These are phyloP conservation scores for Ornithoptera alexandrae DNA, from an alignment of 2,888 invertebrate species.

Conservation along the genomic window DNA sequence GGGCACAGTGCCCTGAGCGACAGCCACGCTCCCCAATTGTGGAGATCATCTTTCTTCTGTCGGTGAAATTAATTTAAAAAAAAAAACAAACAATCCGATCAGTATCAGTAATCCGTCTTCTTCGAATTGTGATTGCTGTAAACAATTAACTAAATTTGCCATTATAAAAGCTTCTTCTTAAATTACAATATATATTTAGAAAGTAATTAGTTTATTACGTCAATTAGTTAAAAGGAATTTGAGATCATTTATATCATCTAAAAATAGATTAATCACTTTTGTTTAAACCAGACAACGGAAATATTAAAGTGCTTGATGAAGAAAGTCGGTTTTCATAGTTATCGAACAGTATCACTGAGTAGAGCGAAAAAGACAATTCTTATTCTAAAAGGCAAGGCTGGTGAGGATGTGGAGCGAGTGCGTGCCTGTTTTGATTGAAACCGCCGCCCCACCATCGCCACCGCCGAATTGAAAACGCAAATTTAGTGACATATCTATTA, in stretches of 20 bases:
- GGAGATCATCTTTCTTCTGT: constrained; percentile 55
- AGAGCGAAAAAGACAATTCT: constrained; percentile 78
- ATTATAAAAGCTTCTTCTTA: background rate
- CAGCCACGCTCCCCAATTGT: constrained; percentile 50
- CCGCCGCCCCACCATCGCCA: constrained; percentile 49
- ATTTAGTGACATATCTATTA: constrained; percentile 78
- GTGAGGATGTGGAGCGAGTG: constrained; percentile 75
- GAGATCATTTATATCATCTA: background rate
- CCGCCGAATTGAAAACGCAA: constrained; percentile 75
- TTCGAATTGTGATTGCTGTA: background rate
- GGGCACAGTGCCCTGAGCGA: constrained; percentile 71
- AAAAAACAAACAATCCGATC: constrained; percentile 11
- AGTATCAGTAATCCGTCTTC: background rate
- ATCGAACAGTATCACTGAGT: constrained; percentile 52
- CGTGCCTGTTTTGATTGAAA: constrained; percentile 78
- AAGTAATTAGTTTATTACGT: background rate
- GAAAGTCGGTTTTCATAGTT: constrained; percentile 55
- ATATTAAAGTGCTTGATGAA: background rate
- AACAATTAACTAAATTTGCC: background rate
- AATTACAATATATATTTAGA: background rate
- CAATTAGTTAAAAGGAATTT: background rate
- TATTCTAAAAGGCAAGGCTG: constrained; percentile 76
- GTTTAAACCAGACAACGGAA: background rate
- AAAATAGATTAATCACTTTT: background rate
- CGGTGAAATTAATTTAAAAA: constrained; percentile 31